These are phyloP conservation scores for Torymus tubicola DNA, from an alignment of 2,888 invertebrate genomes.

Conservation along the genomic window DNA sequence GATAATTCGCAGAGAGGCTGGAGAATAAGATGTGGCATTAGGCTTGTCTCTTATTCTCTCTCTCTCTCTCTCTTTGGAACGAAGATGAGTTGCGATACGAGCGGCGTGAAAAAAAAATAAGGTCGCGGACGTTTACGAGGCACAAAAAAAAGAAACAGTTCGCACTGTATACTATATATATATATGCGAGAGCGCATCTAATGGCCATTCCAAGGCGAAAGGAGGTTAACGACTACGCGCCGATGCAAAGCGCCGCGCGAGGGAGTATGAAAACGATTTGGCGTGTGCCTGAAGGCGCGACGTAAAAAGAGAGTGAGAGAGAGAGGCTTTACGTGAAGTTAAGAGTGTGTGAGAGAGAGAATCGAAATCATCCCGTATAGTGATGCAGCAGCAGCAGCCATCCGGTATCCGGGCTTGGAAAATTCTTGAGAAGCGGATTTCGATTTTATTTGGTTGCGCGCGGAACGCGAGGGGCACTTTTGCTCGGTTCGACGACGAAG, in stretches of 20 bases:
- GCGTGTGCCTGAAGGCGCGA: conserved; percentile 1
- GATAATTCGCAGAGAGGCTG: not conserved
- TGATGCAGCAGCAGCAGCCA: not conserved
- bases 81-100: conserved; percentile 38
- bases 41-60: conserved; percentile 25
- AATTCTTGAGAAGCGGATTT: too few species aligned
- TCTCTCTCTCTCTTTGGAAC: conserved; percentile 22
- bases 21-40: conserved; percentile 38
- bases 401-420: too few species aligned
- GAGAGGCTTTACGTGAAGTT: not conserved
- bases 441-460: too few species aligned
- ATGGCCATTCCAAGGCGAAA: conserved; percentile 26
- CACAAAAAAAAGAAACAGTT: conserved; percentile 48
- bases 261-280: conserved; percentile 28
- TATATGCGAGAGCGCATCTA: not conserved
- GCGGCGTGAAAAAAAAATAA: not conserved
- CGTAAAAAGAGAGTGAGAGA: not conserved
- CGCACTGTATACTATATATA: not conserved
- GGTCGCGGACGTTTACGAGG: conserved; percentile 42
- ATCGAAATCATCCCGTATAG: conserved; percentile 14
- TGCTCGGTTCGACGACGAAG: too few species aligned
- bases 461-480: too few species aligned
- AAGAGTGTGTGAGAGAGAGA: not conserved
- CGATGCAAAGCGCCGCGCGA: conserved; percentile 21
- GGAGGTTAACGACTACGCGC: conserved; percentile 47